Evolutionary conservation across 2,797 vertebrate species (phyloP), one percentile per base, ranked within the genome.

Genomic region (Strix occidentalis): DNA sequence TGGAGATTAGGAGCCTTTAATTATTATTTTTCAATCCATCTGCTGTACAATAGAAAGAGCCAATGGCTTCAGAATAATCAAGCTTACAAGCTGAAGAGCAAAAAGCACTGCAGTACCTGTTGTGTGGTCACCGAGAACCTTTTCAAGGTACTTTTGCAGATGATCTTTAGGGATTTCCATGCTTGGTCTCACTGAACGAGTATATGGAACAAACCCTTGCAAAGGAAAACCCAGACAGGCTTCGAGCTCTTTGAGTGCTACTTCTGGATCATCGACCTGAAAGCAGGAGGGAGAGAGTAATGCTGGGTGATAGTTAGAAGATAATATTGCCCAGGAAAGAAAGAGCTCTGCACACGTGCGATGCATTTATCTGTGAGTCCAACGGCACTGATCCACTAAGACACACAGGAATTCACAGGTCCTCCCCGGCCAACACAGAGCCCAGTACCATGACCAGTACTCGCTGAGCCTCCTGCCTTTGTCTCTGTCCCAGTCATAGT

Each of bases 191-290:
- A 98, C 96, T 50, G 98, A 76, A 13, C 51, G 3, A 18, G 97
- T 98, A 11, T 97, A 96, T 25, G 97, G 97, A 92, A 98, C 64
- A 84, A 84, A 95, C 2, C 78, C 83, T 76, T 17, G 84, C 91
- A 99, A 87, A 7, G 98, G 94, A 93, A 98, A 98, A 37, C 98
- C 97, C 95, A 99, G 93, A 21, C 65, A 88, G 16, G 69, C 43
- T 95, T 98, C 98, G 87, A 99, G 91, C 53, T 98, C 98, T 84
- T 96, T 94, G 63, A 99, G 43, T 8, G 98, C 98, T 46, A 41
- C 89, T 69, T 89, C 95, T 37, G 95, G 95, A 56, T 98, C 97
- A 58, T 77, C 13, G 0, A 99, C 98, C 98, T 99, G 89, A 71
- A 96, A 72, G 20, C 64, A 80, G 81, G n/a, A 70, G 29, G 41